phyloP scores from a whole-genome alignment of 2,888 invertebrate genomes.

The Cheilosia scutellata region DNA sequence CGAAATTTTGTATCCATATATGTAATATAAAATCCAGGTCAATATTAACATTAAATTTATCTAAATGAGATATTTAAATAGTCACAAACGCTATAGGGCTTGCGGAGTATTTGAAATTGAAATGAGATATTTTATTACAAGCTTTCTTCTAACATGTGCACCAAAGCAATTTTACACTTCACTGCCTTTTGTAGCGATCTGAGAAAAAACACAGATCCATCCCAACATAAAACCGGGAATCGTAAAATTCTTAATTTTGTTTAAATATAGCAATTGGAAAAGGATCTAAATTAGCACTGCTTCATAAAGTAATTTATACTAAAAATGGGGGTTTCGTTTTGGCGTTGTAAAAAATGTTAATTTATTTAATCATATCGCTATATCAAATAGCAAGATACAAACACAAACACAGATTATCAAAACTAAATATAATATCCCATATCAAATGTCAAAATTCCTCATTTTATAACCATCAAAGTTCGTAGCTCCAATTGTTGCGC shows the following conservation, averaged over 20 bases:
- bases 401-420: not conserved
- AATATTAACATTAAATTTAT: not conserved
- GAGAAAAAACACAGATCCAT: not conserved
- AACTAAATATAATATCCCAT: no score
- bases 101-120: not conserved
- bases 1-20: no score
- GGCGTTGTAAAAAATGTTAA: no score
- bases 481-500: not conserved
- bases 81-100: no score
- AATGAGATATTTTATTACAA: not conserved
- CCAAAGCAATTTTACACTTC: not conserved
- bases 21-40: not conserved
- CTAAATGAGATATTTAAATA: no score
- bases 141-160: not conserved
- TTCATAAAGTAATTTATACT: not conserved
- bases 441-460: not conserved
- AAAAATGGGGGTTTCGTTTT: not conserved
- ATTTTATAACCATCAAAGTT: not conserved
- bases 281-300: not conserved
- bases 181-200: not conserved
- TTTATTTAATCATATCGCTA: no score
- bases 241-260: not conserved
- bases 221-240: not conserved
- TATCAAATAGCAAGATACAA: no score
- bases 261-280: not conserved